Evolutionary conservation across 1,140 invertebrate genomes (phyloP).

Genomic region (Antheraea pernyi): DNA sequence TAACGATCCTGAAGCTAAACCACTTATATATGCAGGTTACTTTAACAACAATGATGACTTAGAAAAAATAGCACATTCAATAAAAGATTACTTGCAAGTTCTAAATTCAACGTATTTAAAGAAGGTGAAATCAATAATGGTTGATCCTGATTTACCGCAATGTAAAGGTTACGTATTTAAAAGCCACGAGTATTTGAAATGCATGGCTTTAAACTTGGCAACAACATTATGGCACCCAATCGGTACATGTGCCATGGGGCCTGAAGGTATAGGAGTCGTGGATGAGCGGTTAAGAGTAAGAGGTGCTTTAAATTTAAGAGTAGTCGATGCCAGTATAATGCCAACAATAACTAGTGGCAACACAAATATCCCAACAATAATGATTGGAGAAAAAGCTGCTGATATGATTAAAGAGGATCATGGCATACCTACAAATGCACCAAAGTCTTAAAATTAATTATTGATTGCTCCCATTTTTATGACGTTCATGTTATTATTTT

Average conservation of each 20-base stretch:
- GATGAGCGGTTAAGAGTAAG: constrained; percentile 71
- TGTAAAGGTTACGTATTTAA: constrained; percentile 81
- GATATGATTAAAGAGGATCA: too few species aligned
- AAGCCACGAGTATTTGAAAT: constrained; percentile 84
- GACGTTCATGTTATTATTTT: too few species aligned
- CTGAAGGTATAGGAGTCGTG: constrained; percentile 77
- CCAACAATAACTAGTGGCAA: too few species aligned
- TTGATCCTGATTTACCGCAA: constrained; percentile 46
- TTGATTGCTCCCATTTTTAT: too few species aligned
- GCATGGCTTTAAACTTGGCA: constrained; percentile 53
- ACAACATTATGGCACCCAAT: constrained; percentile 31
- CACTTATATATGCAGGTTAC: constrained; percentile 92
- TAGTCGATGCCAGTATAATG: too few species aligned
- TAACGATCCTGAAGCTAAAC: constrained; percentile 88
- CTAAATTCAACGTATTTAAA: constrained; percentile 77
- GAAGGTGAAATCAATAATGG: constrained; percentile 23
- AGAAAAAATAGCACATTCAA: constrained; percentile 86
- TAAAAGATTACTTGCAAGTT: constrained; percentile 81
- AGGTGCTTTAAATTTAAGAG: constrained; percentile 57
- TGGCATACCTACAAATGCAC: too few species aligned
- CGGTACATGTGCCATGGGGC: too few species aligned
- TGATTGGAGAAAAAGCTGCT: too few species aligned
- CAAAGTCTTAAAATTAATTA: too few species aligned
- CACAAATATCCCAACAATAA: too few species aligned
- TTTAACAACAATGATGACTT: constrained; percentile 88